Evolutionary conservation across 1,140 invertebrate genomes (phyloP), one percentile per base, ranked within the genome.

Genomic region (Micrasema minimum): DNA sequence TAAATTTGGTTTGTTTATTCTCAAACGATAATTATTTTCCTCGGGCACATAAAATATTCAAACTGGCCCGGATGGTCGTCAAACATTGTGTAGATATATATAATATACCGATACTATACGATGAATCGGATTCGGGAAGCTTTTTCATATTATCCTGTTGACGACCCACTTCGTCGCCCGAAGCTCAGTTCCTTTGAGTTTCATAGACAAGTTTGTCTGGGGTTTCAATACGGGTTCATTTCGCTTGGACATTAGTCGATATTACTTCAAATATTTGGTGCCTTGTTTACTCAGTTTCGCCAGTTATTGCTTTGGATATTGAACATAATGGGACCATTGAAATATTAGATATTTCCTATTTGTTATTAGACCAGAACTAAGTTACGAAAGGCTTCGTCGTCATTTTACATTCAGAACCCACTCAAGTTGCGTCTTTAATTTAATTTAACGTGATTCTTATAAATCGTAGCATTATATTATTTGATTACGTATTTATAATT

Each of bases 181-280:
- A 45, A 64, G 59, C 41, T 46, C 14, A 6, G 59, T 23, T 64
- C 43, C 43, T 64, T 64, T 64, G 59, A 64, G 59, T 14, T 41
- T 31, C 59, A 22, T 46, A 12, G 43, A 64, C 59, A 46, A 64
- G 59, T 46, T 64, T 45, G 59, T 46, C 59, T 46, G 59, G 59
- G 59, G 43, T 64, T 46, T 64, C 59, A 64, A 64, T 64, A 64
- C 43, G 59, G 59, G 41, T 64, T 64, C 43, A 64, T 64, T 64
- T 64, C 43, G 43, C 20, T 46, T 31, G 59, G 59, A 64, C 59
- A 64, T 64, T 64, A 64, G 43, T 31, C 59, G 43, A 64, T 64
- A 64, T 64, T 64, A 46, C 43, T 18, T 64, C 59, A 48, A 64
- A 64, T 64, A 64, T 64, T 64, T 64, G 59, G 43, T 31, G 20